Evolutionary conservation across 2,797 vertebrate species (phyloP).

Genomic region (Tenualosa ilisha): DNA sequence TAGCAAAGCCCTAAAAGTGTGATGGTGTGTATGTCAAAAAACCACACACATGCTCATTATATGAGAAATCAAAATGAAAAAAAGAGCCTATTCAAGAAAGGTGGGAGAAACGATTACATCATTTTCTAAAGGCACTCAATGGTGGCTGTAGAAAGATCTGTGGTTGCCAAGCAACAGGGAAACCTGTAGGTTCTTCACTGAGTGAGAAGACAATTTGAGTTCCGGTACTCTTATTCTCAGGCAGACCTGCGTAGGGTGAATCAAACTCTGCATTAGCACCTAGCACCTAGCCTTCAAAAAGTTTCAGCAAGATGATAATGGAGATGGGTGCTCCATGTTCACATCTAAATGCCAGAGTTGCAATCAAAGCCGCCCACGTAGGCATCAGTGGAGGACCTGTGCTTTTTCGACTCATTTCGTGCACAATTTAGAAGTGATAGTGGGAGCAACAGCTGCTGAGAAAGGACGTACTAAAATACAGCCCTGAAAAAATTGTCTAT

Average conservation of each 20-base stretch:
- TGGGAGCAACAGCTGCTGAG: background rate
- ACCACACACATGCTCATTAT: background rate
- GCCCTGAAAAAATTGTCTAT: background rate
- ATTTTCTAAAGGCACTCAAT: conserved; percentile 42
- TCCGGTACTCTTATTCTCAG: conserved; percentile 34
- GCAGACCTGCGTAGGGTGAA: conserved; percentile 10
- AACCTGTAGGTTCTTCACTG: conserved; percentile 63
- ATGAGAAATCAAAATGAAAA: background rate
- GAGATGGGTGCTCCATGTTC: background rate
- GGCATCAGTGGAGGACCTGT: background rate
- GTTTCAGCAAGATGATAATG: background rate
- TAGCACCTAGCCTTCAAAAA: background rate
- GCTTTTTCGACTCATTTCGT: background rate
- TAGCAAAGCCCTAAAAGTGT: background rate
- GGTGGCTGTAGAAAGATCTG: conserved; percentile 57
- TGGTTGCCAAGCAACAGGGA: conserved; percentile 77
- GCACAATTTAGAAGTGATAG: background rate
- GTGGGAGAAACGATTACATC: conserved; percentile 38
- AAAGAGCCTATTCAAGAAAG: background rate
- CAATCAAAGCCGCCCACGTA: background rate
- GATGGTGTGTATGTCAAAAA: background rate
- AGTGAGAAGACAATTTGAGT: conserved; percentile 51
- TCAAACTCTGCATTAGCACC: conserved; percentile 2
- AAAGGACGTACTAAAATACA: background rate
- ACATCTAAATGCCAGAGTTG: background rate